Conservation (phyloP, 2,113 vertebrate genomes). For the Eulemur rufifrons region DNA sequence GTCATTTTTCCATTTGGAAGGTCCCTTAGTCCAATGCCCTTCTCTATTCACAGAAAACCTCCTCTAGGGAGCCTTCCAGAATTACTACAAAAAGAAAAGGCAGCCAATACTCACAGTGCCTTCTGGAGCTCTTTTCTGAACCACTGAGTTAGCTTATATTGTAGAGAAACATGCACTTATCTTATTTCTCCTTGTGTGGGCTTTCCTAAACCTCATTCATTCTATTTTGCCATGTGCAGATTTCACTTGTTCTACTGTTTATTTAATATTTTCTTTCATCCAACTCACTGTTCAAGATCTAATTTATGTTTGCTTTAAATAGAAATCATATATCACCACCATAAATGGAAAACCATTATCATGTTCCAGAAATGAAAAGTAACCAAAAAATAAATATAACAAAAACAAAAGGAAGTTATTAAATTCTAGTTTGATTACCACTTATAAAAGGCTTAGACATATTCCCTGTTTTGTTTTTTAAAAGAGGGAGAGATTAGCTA, state of each 20-base stretch:
- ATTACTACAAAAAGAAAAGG: not conserved
- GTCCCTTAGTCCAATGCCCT: not conserved
- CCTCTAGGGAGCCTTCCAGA: not conserved
- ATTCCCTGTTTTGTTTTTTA: not conserved
- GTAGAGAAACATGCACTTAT: not conserved
- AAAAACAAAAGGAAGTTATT: conserved; percentile 3
- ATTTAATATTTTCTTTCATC: not conserved
- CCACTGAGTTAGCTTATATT: not conserved
- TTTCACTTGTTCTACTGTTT: not conserved
- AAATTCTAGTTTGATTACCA: not conserved
- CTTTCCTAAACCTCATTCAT: not conserved
- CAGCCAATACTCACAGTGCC: not conserved
- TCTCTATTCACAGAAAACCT: not conserved
- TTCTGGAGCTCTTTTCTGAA: not conserved
- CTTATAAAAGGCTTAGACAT: not conserved
- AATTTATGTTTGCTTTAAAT: not conserved
- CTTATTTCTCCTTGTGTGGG: not conserved
- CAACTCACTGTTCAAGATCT: not conserved
- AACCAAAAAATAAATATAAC: not conserved
- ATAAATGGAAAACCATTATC: not conserved
- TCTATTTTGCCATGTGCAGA: not conserved
- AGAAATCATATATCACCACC: not conserved
- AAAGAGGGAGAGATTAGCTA: not conserved
- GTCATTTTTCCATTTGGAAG: not conserved
- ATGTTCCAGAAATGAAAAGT: conserved; percentile 34